Evolutionary conservation across 2,113 vertebrate genomes (phyloP), one percentile per base, ranked within the genome.

Genomic region (Dissostichus mawsoni): DNA sequence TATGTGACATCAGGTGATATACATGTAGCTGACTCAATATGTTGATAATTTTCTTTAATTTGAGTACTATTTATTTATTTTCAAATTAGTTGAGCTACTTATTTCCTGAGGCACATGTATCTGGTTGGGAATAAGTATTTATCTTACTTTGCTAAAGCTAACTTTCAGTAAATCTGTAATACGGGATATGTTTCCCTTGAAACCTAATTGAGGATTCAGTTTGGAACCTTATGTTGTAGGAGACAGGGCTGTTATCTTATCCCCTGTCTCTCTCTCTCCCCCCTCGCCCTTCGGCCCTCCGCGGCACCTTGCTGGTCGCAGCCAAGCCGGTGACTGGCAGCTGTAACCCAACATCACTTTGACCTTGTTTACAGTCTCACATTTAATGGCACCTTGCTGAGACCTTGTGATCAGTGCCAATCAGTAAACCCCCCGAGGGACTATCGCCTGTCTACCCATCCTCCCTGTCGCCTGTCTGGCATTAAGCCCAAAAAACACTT

Each of bases 341-440:
- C 89, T 91, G 87, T 84, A 67, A 84, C 81, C 78, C 71, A 41
- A 77, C 89, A 85, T 86, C 82, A 68, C 62, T 88, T 77, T 94
- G 92, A 95, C 94, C 93, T 93, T 94, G 90, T 93, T 93, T 93
- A 85, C 83, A 77, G 52, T 79, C 73, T 84, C 74, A 65, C 83
- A 80, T 84, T 76, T 84, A 87, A 86, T 89, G 76, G 83, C 85
- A 90, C 87, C 88, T 90, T 88, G 80, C 78, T 78, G 72, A 89
- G 92, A 90, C 91, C 86, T 90, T 90, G 86, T 90, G 86, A 89
- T 90, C 83, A 75, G 69, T 88, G 86, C 73, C 84, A 89, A 85
- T 89, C 91, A 81, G 90, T 74, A 58, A 77, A 76, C 13, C 20
- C 81, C 82, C 87, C 11, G 48, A 78, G 89, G 84, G 71, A 82